phyloP scores from a whole-genome alignment of 2,113 vertebrate genomes.

The Silurus meridionalis region DNA sequence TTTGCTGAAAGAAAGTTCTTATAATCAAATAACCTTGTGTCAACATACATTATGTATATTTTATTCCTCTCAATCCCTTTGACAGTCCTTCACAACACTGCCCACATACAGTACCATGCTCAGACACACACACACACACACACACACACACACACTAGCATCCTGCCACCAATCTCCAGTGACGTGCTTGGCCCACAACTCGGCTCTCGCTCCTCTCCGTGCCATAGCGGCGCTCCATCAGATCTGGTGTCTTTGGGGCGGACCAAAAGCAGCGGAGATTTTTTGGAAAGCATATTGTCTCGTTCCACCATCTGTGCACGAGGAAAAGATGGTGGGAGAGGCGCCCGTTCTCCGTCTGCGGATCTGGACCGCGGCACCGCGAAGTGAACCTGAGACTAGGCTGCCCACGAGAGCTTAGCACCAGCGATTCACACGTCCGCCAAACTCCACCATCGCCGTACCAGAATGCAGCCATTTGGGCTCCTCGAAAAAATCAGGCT shows the following conservation, averaged over 20 bases:
- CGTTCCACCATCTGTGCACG: slow-evolving; percentile 84
- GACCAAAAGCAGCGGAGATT: slow-evolving; percentile 66
- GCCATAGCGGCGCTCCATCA: slow-evolving; percentile 42
- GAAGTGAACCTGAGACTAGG: slow-evolving; percentile 33
- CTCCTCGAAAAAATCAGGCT: slow-evolving; percentile 18
- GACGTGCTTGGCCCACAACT: slow-evolving; percentile 66
- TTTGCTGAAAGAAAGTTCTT: not conserved
- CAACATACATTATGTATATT: not conserved
- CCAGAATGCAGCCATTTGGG: slow-evolving; percentile 32
- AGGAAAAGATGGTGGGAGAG: slow-evolving; percentile 76
- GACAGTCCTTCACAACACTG: not conserved
- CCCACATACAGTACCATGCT: slow-evolving; percentile 11
- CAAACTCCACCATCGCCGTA: slow-evolving; percentile 12
- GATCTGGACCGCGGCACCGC: slow-evolving; percentile 29
- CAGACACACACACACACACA: not conserved
- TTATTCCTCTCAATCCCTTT: not conserved
- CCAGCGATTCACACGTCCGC: slow-evolving; percentile 27
- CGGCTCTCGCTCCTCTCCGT: slow-evolving; percentile 51
- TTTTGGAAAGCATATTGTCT: slow-evolving; percentile 83
- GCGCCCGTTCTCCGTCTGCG: slow-evolving; percentile 80
- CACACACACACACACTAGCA: not conserved
- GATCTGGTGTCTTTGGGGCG: slow-evolving; percentile 27
- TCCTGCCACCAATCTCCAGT: slow-evolving; percentile 72
- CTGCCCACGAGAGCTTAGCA: slow-evolving; percentile 36
- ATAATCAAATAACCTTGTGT: not conserved